A percentile compares a stretch with the other conserved stretches of the same genome.
Evolutionary conservation across 2,888 invertebrate genomes (phyloP).

Genomic region (Oscheius sp.): DNA sequence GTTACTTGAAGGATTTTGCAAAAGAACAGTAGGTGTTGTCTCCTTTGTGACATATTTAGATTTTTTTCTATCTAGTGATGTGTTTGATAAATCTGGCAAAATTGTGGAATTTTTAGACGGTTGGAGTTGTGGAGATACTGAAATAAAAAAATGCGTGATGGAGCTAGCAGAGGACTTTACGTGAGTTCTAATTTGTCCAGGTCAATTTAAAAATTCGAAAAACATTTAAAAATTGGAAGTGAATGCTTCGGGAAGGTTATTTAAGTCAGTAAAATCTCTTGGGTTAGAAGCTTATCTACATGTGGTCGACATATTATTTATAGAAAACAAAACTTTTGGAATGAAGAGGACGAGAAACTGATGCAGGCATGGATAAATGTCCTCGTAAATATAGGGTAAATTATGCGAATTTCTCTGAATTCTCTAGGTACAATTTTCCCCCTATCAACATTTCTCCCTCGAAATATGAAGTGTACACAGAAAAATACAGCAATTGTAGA

Average conservation of each 20-base stretch:
- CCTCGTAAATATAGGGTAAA: not conserved
- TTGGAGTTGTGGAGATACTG: not conserved
- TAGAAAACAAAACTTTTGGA: not conserved
- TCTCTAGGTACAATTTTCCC: too few species aligned
- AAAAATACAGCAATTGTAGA: too few species aligned
- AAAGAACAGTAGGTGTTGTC: constrained; percentile 37
- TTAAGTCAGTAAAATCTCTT: too few species aligned
- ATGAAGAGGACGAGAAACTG: not conserved
- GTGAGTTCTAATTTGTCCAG: too few species aligned
- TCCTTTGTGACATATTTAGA: too few species aligned
- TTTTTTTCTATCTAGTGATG: too few species aligned
- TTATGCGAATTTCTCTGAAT: too few species aligned
- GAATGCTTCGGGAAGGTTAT: too few species aligned
- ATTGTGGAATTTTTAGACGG: not conserved
- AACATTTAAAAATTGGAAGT: too few species aligned
- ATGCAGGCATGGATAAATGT: not conserved
- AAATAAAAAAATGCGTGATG: not conserved
- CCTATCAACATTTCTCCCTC: not conserved
- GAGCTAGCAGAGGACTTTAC: not conserved
- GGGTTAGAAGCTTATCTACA: too few species aligned
- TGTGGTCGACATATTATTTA: not conserved
- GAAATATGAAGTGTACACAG: not conserved
- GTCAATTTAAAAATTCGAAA: too few species aligned
- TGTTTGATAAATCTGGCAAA: not conserved
- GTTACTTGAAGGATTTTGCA: constrained; percentile 47